Evolutionary conservation across 1,140 invertebrate genomes (phyloP), one percentile per base, ranked within the genome.

Genomic region (Helicoverpa zea): DNA sequence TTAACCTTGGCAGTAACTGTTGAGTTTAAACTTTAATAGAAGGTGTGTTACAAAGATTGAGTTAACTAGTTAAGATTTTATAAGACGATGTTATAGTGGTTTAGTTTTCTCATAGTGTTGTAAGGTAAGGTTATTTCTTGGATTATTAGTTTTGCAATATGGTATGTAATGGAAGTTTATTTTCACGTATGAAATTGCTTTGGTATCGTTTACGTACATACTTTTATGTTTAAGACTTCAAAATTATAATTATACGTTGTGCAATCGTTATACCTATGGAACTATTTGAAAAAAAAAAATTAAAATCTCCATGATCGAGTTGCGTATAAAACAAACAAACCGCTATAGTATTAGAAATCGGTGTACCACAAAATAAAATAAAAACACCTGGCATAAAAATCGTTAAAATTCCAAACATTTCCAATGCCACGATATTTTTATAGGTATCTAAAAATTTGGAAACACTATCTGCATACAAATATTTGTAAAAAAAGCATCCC

Each of bases 21-120:
- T 29, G 73, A 64, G 68, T 76, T 77, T 74, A 77, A 80, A 74
- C 43, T 66, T 47, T 66, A 66, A 66, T 64, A 10, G 30, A 16
- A 64, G 7, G 30, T 58, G 29, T 13, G 61, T 52, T 52, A 7
- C 3, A 23, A 54, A 18, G 47, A n/a, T 51, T 11, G 2, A n/a
- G 3, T 30, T 12, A 54, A 52, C 18, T 66, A 49, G 63, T 64
- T 47, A 64, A 18, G 43, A 47, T 66, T 66, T 49, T 49, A 66
- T 11, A 18, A 47, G 14, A 18, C 11, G 14, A 47, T 9, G 7
- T 5, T 7, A 1, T 9, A 13, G 30, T 63, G 61, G 30, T 35
- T 29, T 35, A 9, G n/a, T n/a, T 9, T n/a, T 3, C 52, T n/a
- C 3, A 16, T 16, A 43, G 16, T 58, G 16, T 18, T 58, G 11